These are phyloP conservation scores for Timema cristinae DNA, from an alignment of 2,888 invertebrate species.

Conservation along the genomic window DNA sequence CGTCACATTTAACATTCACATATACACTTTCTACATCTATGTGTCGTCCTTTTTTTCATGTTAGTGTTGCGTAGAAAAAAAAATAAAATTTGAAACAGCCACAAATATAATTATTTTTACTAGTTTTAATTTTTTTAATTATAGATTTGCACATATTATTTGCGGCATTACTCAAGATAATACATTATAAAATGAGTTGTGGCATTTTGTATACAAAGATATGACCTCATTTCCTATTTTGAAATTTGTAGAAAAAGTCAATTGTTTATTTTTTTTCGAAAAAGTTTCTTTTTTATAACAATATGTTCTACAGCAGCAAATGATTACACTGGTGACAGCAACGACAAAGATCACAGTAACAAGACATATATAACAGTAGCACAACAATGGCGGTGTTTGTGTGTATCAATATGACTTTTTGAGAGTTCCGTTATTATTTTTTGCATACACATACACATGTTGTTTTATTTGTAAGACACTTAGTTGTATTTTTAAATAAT, in stretches of 20 bases:
- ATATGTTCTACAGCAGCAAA: not conserved
- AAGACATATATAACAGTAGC: slow-evolving; percentile 12
- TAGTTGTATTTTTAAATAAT: slow-evolving; percentile 11
- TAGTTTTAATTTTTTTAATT: not conserved
- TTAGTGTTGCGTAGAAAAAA: slow-evolving; percentile 1
- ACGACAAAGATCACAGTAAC: slow-evolving; percentile 12
- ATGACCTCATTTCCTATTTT: not conserved
- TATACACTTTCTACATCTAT: slow-evolving; percentile 17
- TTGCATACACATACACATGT: not conserved
- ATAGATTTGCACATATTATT: not conserved
- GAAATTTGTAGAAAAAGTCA: slow-evolving; percentile 9
- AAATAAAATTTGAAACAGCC: not conserved
- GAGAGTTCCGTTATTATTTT: too few species aligned
- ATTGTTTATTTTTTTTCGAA: not conserved
- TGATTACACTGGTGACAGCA: not conserved
- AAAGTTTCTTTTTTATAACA: not conserved
- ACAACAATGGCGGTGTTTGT: not conserved
- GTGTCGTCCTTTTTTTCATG: not conserved
- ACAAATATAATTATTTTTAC: not conserved
- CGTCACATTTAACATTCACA: slow-evolving; percentile 27
- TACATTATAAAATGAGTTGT: not conserved
- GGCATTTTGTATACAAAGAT: slow-evolving; percentile 1
- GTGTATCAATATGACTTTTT: too few species aligned
- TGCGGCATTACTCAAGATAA: not conserved
- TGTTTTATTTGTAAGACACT: slow-evolving; percentile 4